phyloP scores from a whole-genome alignment of 2,888 invertebrate genomes.

The Alloscopus bannaensis region DNA sequence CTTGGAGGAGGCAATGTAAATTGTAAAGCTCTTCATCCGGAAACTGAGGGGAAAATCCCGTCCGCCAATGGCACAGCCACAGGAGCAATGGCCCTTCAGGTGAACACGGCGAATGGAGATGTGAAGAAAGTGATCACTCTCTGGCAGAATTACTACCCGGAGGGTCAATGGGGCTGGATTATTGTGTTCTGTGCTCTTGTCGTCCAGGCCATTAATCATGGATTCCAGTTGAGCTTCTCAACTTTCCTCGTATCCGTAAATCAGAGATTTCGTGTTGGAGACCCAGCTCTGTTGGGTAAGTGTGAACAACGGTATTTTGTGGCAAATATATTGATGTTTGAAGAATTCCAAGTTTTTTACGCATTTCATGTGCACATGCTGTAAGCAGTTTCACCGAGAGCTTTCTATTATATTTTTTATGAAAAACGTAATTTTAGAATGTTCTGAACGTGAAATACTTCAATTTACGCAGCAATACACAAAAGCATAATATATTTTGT shows the following conservation, averaged over 20 bases:
- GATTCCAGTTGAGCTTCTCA: constrained; percentile 69
- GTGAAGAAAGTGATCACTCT: constrained; percentile 71
- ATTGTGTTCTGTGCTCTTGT: constrained; percentile 68
- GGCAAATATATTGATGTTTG: too few species aligned
- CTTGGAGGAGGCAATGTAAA: constrained; percentile 52
- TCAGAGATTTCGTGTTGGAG: constrained; percentile 61
- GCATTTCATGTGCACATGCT: too few species aligned
- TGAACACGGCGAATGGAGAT: constrained; percentile 66
- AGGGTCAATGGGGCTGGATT: constrained; percentile 71
- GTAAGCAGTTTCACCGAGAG: too few species aligned
- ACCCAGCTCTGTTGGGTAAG: constrained; percentile 69
- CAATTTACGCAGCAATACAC: too few species aligned
- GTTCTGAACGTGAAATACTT: too few species aligned
- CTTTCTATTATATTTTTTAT: too few species aligned
- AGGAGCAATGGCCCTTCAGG: constrained; percentile 66
- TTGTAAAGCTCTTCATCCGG: constrained; percentile 57
- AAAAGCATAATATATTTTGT: too few species aligned
- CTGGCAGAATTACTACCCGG: constrained; percentile 72
- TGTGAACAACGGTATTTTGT: too few species aligned
- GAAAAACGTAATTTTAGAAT: too few species aligned
- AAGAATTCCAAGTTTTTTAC: too few species aligned
- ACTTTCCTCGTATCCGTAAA: constrained; percentile 59
- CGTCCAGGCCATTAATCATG: constrained; percentile 70
- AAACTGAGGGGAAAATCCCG: constrained; percentile 65
- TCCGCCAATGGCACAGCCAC: constrained; percentile 64